Conservation (phyloP, 2,113 vertebrate genomes). For the Poecilia latipinna region DNA sequence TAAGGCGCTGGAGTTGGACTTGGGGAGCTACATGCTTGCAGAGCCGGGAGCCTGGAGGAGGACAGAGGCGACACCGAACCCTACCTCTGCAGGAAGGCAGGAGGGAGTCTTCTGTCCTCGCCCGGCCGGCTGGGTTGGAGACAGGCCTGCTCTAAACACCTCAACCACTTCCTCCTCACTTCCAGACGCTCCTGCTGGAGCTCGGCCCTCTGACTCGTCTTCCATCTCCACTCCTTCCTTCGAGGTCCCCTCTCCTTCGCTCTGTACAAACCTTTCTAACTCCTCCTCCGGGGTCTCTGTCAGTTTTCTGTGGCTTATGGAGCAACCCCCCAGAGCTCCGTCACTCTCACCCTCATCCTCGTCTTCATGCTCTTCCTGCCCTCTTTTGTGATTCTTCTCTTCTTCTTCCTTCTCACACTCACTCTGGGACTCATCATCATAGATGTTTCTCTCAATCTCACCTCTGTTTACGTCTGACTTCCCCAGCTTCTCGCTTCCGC, state of each 20-base stretch:
- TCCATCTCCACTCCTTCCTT: constrained; percentile 23
- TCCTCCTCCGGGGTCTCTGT: constrained; percentile 23
- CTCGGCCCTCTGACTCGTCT: constrained; percentile 16
- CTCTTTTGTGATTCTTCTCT: not conserved
- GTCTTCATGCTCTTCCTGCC: constrained; percentile 30
- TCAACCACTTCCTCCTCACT: constrained; percentile 46
- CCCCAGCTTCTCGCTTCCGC: constrained; percentile 22
- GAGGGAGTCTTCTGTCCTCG: not conserved
- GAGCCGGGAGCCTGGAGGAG: not conserved
- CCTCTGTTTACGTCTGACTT: not conserved
- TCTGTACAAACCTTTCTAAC: constrained; percentile 40
- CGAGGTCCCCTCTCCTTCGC: constrained; percentile 30
- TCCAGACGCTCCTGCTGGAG: constrained; percentile 1
- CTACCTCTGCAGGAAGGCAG: constrained; percentile 68
- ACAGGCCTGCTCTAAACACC: constrained; percentile 24
- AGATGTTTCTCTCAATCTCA: constrained; percentile 21
- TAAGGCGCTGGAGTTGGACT: constrained; percentile 58
- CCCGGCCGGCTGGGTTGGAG: constrained; percentile 14
- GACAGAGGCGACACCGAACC: constrained; percentile 54
- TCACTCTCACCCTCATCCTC: constrained; percentile 24
- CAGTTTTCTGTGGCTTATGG: constrained; percentile 44
- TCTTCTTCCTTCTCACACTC: too few species aligned
- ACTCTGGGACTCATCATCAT: constrained; percentile 19
- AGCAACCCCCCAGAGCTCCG: constrained; percentile 58
- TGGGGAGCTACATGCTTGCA: constrained; percentile 33